Evolutionary conservation across 2,888 invertebrate genomes (phyloP), one percentile per base, ranked within the genome.

Genomic region (Fragum sueziense): DNA sequence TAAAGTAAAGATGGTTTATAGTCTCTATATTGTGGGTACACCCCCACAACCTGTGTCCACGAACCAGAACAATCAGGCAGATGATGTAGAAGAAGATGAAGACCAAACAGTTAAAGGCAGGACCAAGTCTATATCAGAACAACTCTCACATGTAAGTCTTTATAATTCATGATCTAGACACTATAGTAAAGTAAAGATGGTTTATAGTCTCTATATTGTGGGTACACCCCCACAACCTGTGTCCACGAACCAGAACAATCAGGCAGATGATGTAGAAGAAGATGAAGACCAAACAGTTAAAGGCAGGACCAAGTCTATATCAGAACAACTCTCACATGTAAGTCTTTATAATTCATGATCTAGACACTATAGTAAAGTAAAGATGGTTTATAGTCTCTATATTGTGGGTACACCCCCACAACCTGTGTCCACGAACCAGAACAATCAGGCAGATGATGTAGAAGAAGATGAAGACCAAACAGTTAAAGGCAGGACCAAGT

Each of bases 121-220:
- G 34, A 87, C 91, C 22, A 87, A 83, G 69, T 91, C 91, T 22
- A 89, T 92, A 14, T 85, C 87, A 22, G 91, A 92, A 62, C 91
- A 91, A 51, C 67, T 91, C 59, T 70, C 89, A 29, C 88, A 90
- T 73, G 90, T 89, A 79, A 62, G 83, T n/a, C 11, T n/a, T 11
- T 17, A 52, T 22, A 52, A 52, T 11, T 37, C 14, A 6, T 37
- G 37, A n/a, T n/a, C n/a, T n/a, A n/a, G n/a, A n/a, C n/a, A n/a
- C n/a, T n/a, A n/a, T n/a, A n/a, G n/a, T n/a, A n/a, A n/a, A n/a
- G n/a, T n/a, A n/a, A n/a, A n/a, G n/a, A n/a, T n/a, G n/a, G n/a
- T n/a, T n/a, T n/a, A n/a, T n/a, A n/a, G n/a, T n/a, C n/a, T n/a
- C n/a, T n/a, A n/a, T n/a, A n/a, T n/a, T n/a, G n/a, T n/a, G n/a